These are phyloP conservation scores for Manacus vitellinus DNA, from an alignment of 2,113 vertebrate species.

Conservation along the genomic window DNA sequence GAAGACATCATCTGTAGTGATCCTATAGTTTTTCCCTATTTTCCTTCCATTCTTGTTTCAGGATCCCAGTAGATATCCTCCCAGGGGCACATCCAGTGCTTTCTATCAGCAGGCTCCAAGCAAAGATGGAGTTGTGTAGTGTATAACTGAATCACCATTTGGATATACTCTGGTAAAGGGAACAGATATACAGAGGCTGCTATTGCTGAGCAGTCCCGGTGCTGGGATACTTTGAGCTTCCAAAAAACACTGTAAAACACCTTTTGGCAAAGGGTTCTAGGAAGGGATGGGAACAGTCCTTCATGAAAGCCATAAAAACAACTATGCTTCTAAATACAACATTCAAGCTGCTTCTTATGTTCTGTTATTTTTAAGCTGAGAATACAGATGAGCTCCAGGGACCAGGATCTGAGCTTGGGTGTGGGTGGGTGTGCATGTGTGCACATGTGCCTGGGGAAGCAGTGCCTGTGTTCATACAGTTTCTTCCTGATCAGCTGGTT, in stretches of 20 bases:
- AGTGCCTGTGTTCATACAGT: neutral
- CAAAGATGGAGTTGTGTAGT: neutral
- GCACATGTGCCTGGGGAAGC: neutral
- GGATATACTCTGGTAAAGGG: neutral
- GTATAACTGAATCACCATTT: neutral
- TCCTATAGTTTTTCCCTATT: neutral
- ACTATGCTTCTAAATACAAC: neutral
- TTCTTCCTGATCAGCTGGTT: neutral
- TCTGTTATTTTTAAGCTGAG: neutral
- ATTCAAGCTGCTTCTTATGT: neutral
- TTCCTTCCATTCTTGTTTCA: neutral
- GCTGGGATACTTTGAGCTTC: neutral
- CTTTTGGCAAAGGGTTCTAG: neutral
- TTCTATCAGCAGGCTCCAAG: neutral
- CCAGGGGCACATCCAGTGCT: neutral
- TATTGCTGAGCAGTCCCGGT: neutral
- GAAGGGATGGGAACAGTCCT: neutral
- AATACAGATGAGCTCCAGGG: neutral
- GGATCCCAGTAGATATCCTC: neutral
- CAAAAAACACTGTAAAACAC: neutral
- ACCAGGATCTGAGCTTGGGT: neutral
- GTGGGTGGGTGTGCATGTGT: neutral
- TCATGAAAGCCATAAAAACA: neutral
- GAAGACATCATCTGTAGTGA: neutral
- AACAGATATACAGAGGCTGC: neutral